Evolutionary conservation across 2,113 vertebrate genomes (phyloP).

Genomic region (Nesoenas mayeri): DNA sequence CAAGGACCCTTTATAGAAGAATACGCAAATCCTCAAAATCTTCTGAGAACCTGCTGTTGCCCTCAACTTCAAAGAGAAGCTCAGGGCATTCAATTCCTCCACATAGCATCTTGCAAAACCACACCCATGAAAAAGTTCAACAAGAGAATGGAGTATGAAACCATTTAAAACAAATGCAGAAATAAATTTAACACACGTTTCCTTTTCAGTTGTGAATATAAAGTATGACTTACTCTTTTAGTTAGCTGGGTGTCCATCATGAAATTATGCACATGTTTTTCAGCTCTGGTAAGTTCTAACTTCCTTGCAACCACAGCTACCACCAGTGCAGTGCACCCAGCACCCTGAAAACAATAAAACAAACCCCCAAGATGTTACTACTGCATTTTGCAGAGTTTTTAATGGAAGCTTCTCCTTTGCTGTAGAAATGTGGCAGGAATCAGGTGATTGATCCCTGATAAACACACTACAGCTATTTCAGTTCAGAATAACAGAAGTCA

Average conservation of each 20-base stretch:
- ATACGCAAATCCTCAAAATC: background rate
- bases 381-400: background rate
- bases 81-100: background rate
- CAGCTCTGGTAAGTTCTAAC: conserved; percentile 98
- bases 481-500: background rate
- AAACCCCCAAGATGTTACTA: background rate
- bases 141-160: background rate
- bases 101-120: background rate
- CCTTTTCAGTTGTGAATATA: background rate
- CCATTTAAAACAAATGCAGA: background rate
- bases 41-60: background rate
- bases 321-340: conserved; percentile 95
- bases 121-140: background rate
- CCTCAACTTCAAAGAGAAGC: background rate
- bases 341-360: conserved; percentile 80
- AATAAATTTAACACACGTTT: background rate
- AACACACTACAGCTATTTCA: background rate
- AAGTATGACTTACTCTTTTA: conserved; percentile 86
- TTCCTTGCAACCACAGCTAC: conserved; percentile 96
- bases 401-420: background rate
- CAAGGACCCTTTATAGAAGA: background rate
- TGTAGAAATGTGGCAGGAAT: background rate
- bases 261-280: conserved; percentile 98
- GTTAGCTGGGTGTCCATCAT: conserved; percentile 99
- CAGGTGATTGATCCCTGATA: background rate